Conservation (phyloP, 2,888 invertebrate species). For the Melanargia galathea region DNA sequence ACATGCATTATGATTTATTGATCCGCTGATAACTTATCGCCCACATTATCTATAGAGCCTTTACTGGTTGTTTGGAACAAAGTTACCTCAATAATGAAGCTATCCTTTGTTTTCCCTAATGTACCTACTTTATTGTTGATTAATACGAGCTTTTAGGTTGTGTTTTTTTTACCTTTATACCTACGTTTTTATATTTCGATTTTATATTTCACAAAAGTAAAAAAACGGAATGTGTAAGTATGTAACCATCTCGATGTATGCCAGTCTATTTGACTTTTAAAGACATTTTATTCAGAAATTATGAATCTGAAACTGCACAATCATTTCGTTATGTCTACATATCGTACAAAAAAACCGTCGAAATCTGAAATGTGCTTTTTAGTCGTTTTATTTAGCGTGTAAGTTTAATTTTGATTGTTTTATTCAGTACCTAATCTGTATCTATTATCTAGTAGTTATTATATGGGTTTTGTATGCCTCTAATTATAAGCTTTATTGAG, state of each 20-base stretch:
- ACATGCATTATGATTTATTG: slow-evolving; percentile 68
- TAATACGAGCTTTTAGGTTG: background rate
- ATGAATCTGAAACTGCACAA: too few relatives aligned
- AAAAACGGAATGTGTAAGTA: too few relatives aligned
- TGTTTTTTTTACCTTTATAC: background rate
- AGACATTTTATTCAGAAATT: background rate
- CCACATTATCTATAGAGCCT: slow-evolving; percentile 59
- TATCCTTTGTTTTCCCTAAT: slow-evolving; percentile 32
- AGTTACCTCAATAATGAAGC: slow-evolving; percentile 21
- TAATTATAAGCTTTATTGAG: too few relatives aligned
- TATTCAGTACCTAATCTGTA: too few relatives aligned
- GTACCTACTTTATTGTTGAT: slow-evolving; percentile 1
- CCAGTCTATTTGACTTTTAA: background rate
- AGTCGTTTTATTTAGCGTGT: too few relatives aligned
- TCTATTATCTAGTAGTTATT: too few relatives aligned
- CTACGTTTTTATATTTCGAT: background rate
- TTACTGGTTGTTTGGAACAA: slow-evolving; percentile 38
- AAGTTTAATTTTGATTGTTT: too few relatives aligned
- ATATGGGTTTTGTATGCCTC: too few relatives aligned
- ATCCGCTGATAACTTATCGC: slow-evolving; percentile 74
- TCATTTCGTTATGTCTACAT: too few relatives aligned
- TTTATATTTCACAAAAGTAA: background rate
- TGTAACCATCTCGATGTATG: background rate
- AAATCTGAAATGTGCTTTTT: too few relatives aligned
- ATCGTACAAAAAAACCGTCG: too few relatives aligned